Conservation (phyloP, 2,888 invertebrate genomes). For the Nineta flava region DNA sequence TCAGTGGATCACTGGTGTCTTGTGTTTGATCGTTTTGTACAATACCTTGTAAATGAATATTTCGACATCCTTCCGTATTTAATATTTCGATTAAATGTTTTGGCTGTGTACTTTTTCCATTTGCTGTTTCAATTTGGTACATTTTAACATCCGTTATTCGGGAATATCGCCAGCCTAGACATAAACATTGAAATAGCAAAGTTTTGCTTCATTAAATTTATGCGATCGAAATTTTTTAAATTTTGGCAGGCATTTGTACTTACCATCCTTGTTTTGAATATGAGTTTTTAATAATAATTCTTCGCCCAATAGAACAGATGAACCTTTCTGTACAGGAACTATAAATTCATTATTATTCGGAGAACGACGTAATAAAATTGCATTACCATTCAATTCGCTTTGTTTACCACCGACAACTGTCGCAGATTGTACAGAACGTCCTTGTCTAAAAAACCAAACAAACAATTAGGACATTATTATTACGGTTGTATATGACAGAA, state of each 20-base stretch:
- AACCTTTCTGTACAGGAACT: slow-evolving; percentile 28
- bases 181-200: neutral
- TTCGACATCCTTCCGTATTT: slow-evolving; percentile 30
- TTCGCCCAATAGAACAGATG: slow-evolving; percentile 39
- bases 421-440: slow-evolving; percentile 20
- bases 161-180: slow-evolving; percentile 34
- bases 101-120: slow-evolving; percentile 17
- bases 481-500: neutral
- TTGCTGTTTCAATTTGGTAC: slow-evolving; percentile 21
- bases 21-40: slow-evolving; percentile 29
- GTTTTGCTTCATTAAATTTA: neutral
- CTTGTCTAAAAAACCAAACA: slow-evolving; percentile 16
- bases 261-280: slow-evolving; percentile 36
- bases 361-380: slow-evolving; percentile 31
- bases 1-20: slow-evolving; percentile 25
- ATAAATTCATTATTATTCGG: slow-evolving; percentile 31
- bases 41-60: slow-evolving; percentile 29
- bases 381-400: slow-evolving; percentile 33
- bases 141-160: slow-evolving; percentile 35
- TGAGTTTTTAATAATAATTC: slow-evolving; percentile 35
- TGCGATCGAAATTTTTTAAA: neutral
- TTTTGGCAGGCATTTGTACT: too few relatives aligned
- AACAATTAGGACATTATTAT: too few relatives aligned
- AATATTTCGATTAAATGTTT: slow-evolving; percentile 27
- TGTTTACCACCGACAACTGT: slow-evolving; percentile 37